Evolutionary conservation across 2,113 vertebrate species (phyloP).

Genomic region (Phyllostomus hastatus): DNA sequence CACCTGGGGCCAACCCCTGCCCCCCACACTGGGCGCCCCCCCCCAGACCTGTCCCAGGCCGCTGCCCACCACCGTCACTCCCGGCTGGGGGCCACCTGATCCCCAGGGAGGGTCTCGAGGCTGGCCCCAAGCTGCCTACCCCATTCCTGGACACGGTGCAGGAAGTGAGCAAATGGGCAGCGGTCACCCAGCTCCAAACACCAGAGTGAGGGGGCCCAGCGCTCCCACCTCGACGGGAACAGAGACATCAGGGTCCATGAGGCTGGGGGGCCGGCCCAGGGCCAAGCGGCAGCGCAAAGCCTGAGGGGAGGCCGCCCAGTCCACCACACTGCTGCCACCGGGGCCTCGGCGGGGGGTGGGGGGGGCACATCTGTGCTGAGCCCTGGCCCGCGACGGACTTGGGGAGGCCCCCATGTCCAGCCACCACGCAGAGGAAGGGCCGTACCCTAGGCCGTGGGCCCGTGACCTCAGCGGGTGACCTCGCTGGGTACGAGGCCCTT

Average conservation of each 20-base stretch:
- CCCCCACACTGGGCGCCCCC: background rate
- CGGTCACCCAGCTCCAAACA: too few relatives aligned
- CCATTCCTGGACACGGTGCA: background rate
- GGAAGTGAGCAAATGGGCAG: too few relatives aligned
- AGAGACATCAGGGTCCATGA: rapidly evolving
- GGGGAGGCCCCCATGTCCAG: too few relatives aligned
- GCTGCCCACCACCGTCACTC: rapidly evolving
- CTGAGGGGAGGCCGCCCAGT: rapidly evolving
- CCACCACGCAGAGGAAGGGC: rapidly evolving
- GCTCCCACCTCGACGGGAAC: rapidly evolving
- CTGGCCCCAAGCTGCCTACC: rapidly evolving
- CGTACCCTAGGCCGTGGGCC: rapidly evolving
- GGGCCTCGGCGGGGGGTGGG: too few relatives aligned
- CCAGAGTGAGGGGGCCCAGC: rapidly evolving
- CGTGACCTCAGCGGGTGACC: background rate
- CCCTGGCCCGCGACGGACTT: rapidly evolving
- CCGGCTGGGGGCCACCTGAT: too few relatives aligned
- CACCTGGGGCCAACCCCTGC: background rate
- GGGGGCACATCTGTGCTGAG: too few relatives aligned
- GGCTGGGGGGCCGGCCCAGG: background rate
- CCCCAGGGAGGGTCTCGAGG: background rate
- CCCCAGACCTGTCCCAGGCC: background rate
- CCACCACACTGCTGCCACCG: background rate
- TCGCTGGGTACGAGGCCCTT: rapidly evolving
- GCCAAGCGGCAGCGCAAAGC: rapidly evolving